Evolutionary conservation across 2,888 invertebrate species (phyloP).

Genomic region (Tachina grossa): DNA sequence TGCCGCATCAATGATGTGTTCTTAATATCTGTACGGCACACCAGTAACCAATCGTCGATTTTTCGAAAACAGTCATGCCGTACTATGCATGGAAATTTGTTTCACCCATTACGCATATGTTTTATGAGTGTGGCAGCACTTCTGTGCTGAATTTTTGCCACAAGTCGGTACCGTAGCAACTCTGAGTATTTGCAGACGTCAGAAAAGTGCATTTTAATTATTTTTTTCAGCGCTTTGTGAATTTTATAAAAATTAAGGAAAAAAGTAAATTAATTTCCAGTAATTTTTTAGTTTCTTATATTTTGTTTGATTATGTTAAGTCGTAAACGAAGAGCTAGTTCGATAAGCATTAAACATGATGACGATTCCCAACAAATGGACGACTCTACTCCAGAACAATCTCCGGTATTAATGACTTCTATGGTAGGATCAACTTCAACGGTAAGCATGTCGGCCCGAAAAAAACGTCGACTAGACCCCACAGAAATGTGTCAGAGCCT

Average conservation of each 20-base stretch:
- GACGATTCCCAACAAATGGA: constrained; percentile 87
- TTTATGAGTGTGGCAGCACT: constrained; percentile 16
- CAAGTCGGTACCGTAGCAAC: background rate
- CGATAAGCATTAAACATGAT: constrained; percentile 89
- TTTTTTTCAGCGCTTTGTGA: constrained; percentile 46
- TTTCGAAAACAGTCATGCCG: no score
- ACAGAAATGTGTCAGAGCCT: constrained; percentile 94
- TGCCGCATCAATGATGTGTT: no score
- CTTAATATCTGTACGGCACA: no score
- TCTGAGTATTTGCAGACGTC: constrained; percentile 3
- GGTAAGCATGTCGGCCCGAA: constrained; percentile 83
- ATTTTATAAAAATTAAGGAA: constrained; percentile 17
- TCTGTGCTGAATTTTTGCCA: background rate
- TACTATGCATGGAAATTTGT: no score
- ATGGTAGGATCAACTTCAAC: constrained; percentile 52
- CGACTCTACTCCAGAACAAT: constrained; percentile 84
- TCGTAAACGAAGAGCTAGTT: constrained; percentile 91
- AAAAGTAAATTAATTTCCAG: background rate
- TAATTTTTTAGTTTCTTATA: constrained; percentile 26
- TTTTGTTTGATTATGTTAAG: constrained; percentile 85
- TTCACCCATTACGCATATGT: background rate
- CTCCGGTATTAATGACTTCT: constrained; percentile 77
- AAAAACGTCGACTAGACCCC: constrained; percentile 85
- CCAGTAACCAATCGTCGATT: no score
- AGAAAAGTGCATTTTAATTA: constrained; percentile 29